Evolutionary conservation across 2,113 vertebrate genomes (phyloP).

Genomic region (Dendrocopos noguchii): DNA sequence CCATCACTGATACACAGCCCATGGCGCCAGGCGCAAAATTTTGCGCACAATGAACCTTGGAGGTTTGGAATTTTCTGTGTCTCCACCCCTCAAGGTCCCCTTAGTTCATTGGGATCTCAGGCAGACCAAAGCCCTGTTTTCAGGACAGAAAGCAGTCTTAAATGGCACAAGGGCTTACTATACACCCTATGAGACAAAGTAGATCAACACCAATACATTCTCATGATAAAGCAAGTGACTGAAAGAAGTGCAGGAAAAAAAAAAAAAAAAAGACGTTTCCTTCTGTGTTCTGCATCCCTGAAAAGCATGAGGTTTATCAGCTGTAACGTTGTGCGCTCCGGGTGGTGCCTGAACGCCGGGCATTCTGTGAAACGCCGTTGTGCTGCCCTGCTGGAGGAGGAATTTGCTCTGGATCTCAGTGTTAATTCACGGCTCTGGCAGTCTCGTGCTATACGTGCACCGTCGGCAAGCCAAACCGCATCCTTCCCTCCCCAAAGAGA

Average conservation of each 20-base stretch:
- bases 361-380: accelerated
- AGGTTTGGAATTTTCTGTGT: not conserved
- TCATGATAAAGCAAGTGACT: not conserved
- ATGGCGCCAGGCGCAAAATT: accelerated
- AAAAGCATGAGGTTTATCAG: not conserved
- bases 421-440: not conserved
- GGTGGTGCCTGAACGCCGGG: not conserved
- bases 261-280: not conserved
- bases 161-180: not conserved
- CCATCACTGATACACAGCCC: not conserved
- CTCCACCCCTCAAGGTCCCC: not conserved
- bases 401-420: not conserved
- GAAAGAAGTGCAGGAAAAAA: not conserved
- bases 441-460: accelerated
- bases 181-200: not conserved
- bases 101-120: not conserved
- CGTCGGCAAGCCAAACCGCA: not conserved
- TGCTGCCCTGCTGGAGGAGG: not conserved
- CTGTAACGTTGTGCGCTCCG: not conserved
- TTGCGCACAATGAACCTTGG: accelerated
- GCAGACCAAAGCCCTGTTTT: not conserved
- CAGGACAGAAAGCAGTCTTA: not conserved
- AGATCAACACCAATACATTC: not conserved
- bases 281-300: not conserved
- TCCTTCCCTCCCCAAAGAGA: no score